Evolutionary conservation across 1,140 invertebrate species (phyloP).

Genomic region (Monochamus saltuarius): DNA sequence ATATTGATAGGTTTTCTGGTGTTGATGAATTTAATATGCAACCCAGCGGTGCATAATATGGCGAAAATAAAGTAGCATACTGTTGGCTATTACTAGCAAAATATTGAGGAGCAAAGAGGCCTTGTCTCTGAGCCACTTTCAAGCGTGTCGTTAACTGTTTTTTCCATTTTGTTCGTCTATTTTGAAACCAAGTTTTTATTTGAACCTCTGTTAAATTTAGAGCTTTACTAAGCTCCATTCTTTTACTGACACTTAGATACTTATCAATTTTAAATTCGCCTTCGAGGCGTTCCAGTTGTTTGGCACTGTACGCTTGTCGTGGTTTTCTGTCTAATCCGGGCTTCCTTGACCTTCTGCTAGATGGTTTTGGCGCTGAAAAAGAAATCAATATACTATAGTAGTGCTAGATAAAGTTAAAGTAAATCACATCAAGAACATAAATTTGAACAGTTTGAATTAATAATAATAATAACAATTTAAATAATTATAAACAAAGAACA

Average conservation of each 20-base stretch:
- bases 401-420: too few species aligned
- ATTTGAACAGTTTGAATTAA: too few species aligned
- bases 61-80: conserved; percentile 59
- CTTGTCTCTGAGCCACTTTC: conserved; percentile 85
- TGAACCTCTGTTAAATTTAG: conserved; percentile 91
- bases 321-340: conserved; percentile 89
- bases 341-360: conserved; percentile 75
- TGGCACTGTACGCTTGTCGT: conserved; percentile 91
- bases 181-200: conserved; percentile 96
- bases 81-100: conserved; percentile 63
- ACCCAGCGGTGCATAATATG: conserved; percentile 57
- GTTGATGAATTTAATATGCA: conserved; percentile 52
- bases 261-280: conserved; percentile 94
- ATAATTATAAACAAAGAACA: too few species aligned
- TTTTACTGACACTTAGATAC: conserved; percentile 91
- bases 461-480: too few species aligned
- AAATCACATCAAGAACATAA: too few species aligned
- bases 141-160: conserved; percentile 87
- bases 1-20: too few species aligned
- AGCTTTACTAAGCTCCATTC: conserved; percentile 88
- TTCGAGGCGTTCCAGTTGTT: conserved; percentile 87
- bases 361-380: conserved; percentile 72
- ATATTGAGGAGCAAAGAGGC: conserved; percentile 69
- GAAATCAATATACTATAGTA: conserved; percentile 31
- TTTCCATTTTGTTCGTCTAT: conserved; percentile 94